Evolutionary conservation across 2,888 invertebrate species (phyloP), one percentile per base, ranked within the genome.

Genomic region (Labia minor): DNA sequence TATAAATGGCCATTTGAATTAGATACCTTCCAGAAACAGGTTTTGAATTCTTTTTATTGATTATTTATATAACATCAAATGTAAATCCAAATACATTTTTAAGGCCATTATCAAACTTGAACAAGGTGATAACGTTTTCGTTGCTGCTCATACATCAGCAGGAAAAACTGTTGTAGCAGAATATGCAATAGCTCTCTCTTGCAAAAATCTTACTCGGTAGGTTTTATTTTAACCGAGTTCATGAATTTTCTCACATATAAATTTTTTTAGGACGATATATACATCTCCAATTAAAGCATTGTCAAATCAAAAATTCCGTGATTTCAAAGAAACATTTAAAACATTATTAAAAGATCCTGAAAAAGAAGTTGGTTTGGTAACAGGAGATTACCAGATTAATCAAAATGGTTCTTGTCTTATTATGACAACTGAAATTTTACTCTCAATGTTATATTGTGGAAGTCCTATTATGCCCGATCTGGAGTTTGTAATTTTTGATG

Each of bases 151-250:
- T 76, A 99, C 99, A 0, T 99, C 99, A 0, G 99, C 99, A 0
- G 95, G 92, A 20, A 99, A 99, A 81, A 99, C 99, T 0, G 98
- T 96, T 0, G 96, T 99, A 0, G 99, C 99, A 0, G 99, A 99
- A 79, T 99, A 99, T 78, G 99, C 99, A 0, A 95, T 99, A 72
- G 98, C 98, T 0, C 82, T 99, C 74, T 94, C 96, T 0, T 87
- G 92, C 74, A 88, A 89, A 72, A 93, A 96, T 77, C 90, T 91
- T 82, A 95, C 95, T 0, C 87, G 86, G 88, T 87, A 76, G 72
- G 65, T 66, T n/a, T 63, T 2, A 20, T 18, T 19, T 1, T 19
- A 63, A 19, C 8, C 19, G 20, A 19, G 20, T 14, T 18, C 21
- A 63, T 10, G 19, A 19, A 63, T 63, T 1, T 6, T 64, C n/a